Evolutionary conservation across 2,113 vertebrate species (phyloP).

Genomic region (Pseudorhombus dupliciocellatus): DNA sequence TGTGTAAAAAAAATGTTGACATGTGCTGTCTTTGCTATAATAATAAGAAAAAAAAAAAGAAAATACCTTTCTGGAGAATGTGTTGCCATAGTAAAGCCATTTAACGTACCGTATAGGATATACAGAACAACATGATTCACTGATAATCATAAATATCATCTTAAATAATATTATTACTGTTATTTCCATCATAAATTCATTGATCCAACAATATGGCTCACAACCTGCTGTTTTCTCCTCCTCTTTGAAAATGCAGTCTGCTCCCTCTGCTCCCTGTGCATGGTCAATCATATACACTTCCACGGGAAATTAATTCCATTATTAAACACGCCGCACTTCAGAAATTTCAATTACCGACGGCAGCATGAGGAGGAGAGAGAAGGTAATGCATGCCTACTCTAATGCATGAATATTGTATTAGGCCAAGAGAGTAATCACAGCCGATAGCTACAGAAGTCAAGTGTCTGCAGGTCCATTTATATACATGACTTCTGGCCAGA

Average conservation of each 20-base stretch:
- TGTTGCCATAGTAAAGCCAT: not conserved
- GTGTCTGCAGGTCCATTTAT: conserved; percentile 73
- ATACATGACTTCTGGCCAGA: conserved; percentile 75
- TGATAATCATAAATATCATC: conserved; percentile 30
- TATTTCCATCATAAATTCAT: conserved; percentile 34
- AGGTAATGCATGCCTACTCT: conserved; percentile 64
- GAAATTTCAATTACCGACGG: conserved; percentile 82
- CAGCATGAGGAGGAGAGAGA: conserved; percentile 67
- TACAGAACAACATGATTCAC: conserved; percentile 36
- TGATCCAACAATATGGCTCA: conserved; percentile 53
- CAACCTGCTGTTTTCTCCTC: conserved; percentile 48
- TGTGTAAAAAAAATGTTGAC: not conserved
- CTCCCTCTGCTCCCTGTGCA: conserved; percentile 52
- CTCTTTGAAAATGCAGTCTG: conserved; percentile 38
- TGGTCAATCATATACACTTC: conserved; percentile 81
- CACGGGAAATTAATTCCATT: conserved; percentile 86
- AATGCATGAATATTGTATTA: conserved; percentile 81
- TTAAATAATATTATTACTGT: conserved; percentile 33
- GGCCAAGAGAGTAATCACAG: conserved; percentile 74
- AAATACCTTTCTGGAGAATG: not conserved
- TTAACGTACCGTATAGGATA: conserved; percentile 19
- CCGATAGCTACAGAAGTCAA: conserved; percentile 72
- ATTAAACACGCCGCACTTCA: conserved; percentile 85
- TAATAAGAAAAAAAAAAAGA: not conserved
- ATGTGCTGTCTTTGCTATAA: conserved; percentile 2